A percentile compares a stretch with the other conserved stretches of the same genome.
phyloP scores from a whole-genome alignment of 2,888 invertebrate genomes.

The Xylota sylvarum region DNA sequence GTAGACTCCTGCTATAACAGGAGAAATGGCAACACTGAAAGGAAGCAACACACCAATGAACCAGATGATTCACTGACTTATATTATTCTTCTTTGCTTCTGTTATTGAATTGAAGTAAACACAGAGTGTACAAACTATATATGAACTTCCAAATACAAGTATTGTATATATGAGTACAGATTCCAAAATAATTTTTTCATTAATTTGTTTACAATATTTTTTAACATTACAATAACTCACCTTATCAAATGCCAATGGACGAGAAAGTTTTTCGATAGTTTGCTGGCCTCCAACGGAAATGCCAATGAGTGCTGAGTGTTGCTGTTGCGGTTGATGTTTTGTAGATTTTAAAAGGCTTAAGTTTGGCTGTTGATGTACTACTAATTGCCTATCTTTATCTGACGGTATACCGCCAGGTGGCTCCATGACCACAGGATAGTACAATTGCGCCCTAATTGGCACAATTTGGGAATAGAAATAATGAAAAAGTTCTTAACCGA shows the following conservation, averaged over 20 bases:
- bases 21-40: too few species aligned
- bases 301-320: conserved; percentile 78
- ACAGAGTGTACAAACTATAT: too few species aligned
- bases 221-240: conserved; percentile 83
- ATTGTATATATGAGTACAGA: too few species aligned
- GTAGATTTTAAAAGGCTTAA: conserved; percentile 75
- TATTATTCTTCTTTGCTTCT: too few species aligned
- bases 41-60: too few species aligned
- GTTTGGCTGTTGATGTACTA: conserved; percentile 79
- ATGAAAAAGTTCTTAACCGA: conserved; percentile 81
- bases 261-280: conserved; percentile 84
- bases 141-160: too few species aligned
- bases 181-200: too few species aligned
- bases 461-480: conserved; percentile 78
- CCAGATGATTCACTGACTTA: too few species aligned
- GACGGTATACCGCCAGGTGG: conserved; percentile 83
- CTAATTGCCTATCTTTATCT: conserved; percentile 83
- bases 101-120: too few species aligned
- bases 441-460: conserved; percentile 79
- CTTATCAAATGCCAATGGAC: conserved; percentile 92
- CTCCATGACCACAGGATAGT: conserved; percentile 83
- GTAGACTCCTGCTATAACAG: too few species aligned
- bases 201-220: too few species aligned
- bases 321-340: conserved; percentile 77
- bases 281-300: conserved; percentile 80